These are phyloP conservation scores for Nerophis lumbriciformis DNA, from an alignment of 2,113 vertebrate species.

Conservation along the genomic window DNA sequence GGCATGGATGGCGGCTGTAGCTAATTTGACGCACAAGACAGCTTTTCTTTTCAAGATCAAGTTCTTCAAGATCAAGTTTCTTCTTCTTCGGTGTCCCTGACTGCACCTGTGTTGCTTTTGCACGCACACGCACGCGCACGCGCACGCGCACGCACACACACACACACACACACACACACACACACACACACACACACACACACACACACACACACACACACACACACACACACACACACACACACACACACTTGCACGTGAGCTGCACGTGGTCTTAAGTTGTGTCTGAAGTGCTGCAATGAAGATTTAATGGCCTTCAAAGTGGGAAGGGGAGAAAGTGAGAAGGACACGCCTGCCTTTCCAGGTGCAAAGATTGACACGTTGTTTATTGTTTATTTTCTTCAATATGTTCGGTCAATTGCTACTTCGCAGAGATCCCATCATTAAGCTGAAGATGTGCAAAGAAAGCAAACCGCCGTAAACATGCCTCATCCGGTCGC, in stretches of 20 bases:
- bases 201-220: conserved; percentile 17
- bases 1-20: conserved; percentile 52
- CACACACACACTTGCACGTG: neutral
- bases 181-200: neutral
- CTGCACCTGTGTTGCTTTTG: conserved; percentile 62
- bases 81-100: conserved; percentile 59
- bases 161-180: conserved; percentile 12
- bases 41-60: conserved; percentile 69
- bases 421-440: conserved; percentile 2
- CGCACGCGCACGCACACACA: conserved; percentile 5
- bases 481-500: conserved; percentile 28
- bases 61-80: conserved; percentile 63
- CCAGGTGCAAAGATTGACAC: conserved; percentile 32
- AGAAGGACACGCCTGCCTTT: conserved; percentile 50
- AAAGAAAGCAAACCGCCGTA: conserved; percentile 5
- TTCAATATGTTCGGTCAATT: neutral
- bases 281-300: conserved; percentile 30
- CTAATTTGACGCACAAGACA: conserved; percentile 57
- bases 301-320: conserved; percentile 50
- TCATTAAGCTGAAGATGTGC: conserved; percentile 35
- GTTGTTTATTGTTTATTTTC: conserved; percentile 4
- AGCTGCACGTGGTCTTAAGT: conserved; percentile 14
- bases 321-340: conserved; percentile 40
- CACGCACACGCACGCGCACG: conserved; percentile 17
- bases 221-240: conserved; percentile 18